Conservation (phyloP, 2,113 vertebrate species). For the Camelus bactrianus region DNA sequence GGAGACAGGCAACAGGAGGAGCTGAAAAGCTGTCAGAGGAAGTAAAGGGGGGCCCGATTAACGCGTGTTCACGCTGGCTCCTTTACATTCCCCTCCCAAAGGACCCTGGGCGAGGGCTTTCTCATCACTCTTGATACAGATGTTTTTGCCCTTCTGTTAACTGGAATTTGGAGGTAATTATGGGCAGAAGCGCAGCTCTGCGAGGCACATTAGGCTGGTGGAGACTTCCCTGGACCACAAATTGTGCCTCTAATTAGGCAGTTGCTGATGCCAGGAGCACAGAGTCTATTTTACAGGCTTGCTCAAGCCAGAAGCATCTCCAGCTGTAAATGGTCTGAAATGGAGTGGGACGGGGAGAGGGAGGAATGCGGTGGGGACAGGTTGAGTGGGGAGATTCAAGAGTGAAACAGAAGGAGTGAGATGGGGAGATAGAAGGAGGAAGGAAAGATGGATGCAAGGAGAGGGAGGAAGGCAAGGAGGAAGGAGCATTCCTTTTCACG, state of each 20-base stretch:
- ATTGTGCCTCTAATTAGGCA: slow-evolving; percentile 74
- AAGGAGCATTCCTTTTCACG: neutral
- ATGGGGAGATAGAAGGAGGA: neutral
- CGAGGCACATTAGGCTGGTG: slow-evolving; percentile 17
- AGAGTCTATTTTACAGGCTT: slow-evolving; percentile 48
- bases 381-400: too few species aligned
- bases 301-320: neutral
- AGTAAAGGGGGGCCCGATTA: neutral
- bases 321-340: neutral
- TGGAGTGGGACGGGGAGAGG: neutral
- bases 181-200: neutral
- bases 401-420: neutral
- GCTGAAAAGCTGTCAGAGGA: accelerated
- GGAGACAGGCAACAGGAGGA: neutral
- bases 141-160: slow-evolving; percentile 65
- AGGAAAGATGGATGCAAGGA: neutral
- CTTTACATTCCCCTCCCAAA: neutral
- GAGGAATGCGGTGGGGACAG: too few species aligned
- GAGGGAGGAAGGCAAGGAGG: too few species aligned
- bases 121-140: slow-evolving; percentile 46
- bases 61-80: neutral
- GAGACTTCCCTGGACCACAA: slow-evolving; percentile 46
- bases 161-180: slow-evolving; percentile 74
- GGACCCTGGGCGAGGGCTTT: slow-evolving; percentile 11
- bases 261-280: slow-evolving; percentile 24